Base-by-base conservation (phyloP, 2,888 invertebrate species). In the Dasypogon diadema region DNA sequence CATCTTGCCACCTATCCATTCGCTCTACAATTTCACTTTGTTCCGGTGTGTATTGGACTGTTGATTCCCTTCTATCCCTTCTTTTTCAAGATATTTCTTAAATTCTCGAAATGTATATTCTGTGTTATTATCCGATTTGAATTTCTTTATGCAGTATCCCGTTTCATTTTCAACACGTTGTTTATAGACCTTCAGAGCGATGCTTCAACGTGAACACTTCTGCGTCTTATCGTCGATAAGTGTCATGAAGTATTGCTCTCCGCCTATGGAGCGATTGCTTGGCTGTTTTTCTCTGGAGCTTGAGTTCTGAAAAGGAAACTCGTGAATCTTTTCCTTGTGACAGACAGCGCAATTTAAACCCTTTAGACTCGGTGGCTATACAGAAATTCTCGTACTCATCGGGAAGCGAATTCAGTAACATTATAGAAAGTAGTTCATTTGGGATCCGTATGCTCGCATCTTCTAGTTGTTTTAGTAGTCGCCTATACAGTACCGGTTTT, bases 191-290 rank as follows among this genome's bases (percentile, higher is more conserved):
- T 24, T 65, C 48, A 65, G 6, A 22, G 2, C 48, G 12, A 12
- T 14, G 5, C 24, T 26, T 46, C 4, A 65, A 8, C 2, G 48
- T n/a, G 10, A 24, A 12, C 16, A 24, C 65, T n/a, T n/a, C n/a
- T n/a, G n/a, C n/a, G 48, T 22, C 12, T 21, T n/a, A 6, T 37
- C 63, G 42, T 63, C 63, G 10, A 30, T 63, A 18, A 63, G 18
- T 37, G 63, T 63, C 2, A 46, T 24, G 12, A 65, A 42, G 18
- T 63, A 63, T 16, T 21, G 16, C 0, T 18, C 63, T 4, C 63
- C 42, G 12, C 63, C 46, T 12, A 18, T 8, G 0, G 63, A 63
- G 1, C 14, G 12, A 2, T 6, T 4, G 12, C 4, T 48, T 5
- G 12, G 5, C 12, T 42, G 6, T 12, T 12, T 12, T 2, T 12